Evolutionary conservation across 2,888 invertebrate species (phyloP), one percentile per base, ranked within the genome.

Genomic region (Ramazzottius varieornatus): DNA sequence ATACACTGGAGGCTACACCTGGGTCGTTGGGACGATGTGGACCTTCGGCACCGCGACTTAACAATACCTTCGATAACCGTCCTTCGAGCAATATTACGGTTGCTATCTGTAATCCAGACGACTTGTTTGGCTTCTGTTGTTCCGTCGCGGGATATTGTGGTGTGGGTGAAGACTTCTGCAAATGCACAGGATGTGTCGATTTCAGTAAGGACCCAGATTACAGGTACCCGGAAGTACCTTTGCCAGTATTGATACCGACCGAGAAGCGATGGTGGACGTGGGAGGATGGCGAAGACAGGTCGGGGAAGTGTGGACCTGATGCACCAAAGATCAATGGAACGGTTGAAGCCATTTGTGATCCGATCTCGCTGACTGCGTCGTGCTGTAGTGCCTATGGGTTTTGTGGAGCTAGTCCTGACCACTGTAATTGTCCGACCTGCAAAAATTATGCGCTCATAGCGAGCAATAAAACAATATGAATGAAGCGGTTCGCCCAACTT

Each of bases 231-330:
- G 54, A n/a, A 24, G 4, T 4, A 29, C 20, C 20, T 8, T n/a
- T n/a, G n/a, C n/a, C n/a, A n/a, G n/a, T n/a, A n/a, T n/a, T n/a
- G n/a, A n/a, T n/a, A n/a, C 20, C 29, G 29, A 4, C 24, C 4
- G 54, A 4, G 20, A 54, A 54, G 29, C 54, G 24, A 24, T 54
- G 54, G 54, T 54, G 54, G 54, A 54, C 54, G 54, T 54, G 54
- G 54, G 54, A 13, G 16, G 54, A 54, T 24, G 20, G n/a, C 16
- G n/a, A 16, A 29, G 54, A 54, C 54, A 16, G 8, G 20, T 8
- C 54, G n/a, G 54, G 54, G 4, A 54, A 54, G 29, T 54, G 54
- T 29, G 54, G 54, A 4, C 20, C 54, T 4, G 29, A 54, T 29
- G 54, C 54, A 24, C 54, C 54, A 29, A 8, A n/a, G 4, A n/a